Conservation (phyloP, 2,888 invertebrate genomes). For the Habroteleia sp. region DNA sequence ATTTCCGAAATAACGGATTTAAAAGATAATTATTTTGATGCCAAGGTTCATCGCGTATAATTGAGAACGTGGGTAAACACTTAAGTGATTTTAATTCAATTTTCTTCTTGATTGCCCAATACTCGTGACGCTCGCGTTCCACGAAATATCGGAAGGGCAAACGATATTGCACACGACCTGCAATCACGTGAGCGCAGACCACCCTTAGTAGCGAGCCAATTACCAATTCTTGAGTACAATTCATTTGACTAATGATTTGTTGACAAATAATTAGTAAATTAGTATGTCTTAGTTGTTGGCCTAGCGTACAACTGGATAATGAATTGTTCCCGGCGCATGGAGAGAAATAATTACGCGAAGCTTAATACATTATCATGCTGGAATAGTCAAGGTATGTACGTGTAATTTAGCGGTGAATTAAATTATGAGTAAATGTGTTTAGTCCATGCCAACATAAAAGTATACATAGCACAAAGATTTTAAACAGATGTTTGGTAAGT, state of each 20-base stretch:
- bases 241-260: conserved; percentile 35
- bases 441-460: conserved; percentile 16
- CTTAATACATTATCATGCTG: conserved; percentile 24
- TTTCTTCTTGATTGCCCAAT: conserved; percentile 69
- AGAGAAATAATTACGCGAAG: conserved; percentile 27
- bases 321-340: conserved; percentile 26
- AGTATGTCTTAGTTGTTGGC: conserved; percentile 32
- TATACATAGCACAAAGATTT: too few species aligned
- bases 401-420: conserved; percentile 9
- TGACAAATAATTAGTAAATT: conserved; percentile 40
- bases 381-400: conserved; percentile 20
- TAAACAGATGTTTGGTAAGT: too few species aligned
- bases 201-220: conserved; percentile 52
- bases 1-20: conserved; percentile 71
- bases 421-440: conserved; percentile 27
- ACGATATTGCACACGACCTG: conserved; percentile 49
- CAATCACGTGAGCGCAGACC: conserved; percentile 53
- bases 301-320: conserved; percentile 20
- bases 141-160: conserved; percentile 53
- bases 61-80: conserved; percentile 79
- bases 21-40: conserved; percentile 78
- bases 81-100: conserved; percentile 78
- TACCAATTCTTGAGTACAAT: conserved; percentile 40
- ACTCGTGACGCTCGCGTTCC: conserved; percentile 67
- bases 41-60: conserved; percentile 77